Conservation (phyloP, 2,888 invertebrate species). For the Bedellia somnulentella region DNA sequence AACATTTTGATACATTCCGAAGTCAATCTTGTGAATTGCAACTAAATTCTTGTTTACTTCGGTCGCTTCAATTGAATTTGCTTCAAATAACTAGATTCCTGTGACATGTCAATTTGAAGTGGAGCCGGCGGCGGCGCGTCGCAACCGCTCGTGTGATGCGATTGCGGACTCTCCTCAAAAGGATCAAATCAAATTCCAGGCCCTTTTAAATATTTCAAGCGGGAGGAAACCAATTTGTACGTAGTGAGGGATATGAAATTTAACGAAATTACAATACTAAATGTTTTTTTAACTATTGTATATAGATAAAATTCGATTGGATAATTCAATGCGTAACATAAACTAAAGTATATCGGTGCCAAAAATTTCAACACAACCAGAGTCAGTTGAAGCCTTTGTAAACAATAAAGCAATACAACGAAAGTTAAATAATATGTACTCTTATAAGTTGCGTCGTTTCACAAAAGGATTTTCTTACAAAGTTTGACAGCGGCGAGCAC, state of each 20-base stretch:
- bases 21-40: too few relatives aligned
- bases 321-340: too few relatives aligned
- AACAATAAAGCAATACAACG: too few relatives aligned
- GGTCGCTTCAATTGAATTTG: constrained; percentile 42
- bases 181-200: constrained; percentile 40
- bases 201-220: constrained; percentile 58
- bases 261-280: background rate
- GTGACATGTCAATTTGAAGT: constrained; percentile 36
- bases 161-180: constrained; percentile 34
- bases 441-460: too few relatives aligned
- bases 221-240: constrained; percentile 14
- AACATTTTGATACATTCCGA: too few relatives aligned
- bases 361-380: too few relatives aligned
- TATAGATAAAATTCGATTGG: too few relatives aligned
- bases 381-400: too few relatives aligned
- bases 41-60: constrained; percentile 25
- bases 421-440: too few relatives aligned
- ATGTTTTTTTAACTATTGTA: too few relatives aligned
- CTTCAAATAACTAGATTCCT: constrained; percentile 37
- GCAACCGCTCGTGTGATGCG: constrained; percentile 50
- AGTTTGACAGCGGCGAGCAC: constrained; percentile 4
- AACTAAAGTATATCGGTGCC: too few relatives aligned
- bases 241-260: background rate
- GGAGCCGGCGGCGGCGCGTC: constrained; percentile 14
- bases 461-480: constrained; percentile 3